Base-by-base conservation (phyloP, 2,797 vertebrate genomes). In the Parauchenoglanis punctatus region DNA sequence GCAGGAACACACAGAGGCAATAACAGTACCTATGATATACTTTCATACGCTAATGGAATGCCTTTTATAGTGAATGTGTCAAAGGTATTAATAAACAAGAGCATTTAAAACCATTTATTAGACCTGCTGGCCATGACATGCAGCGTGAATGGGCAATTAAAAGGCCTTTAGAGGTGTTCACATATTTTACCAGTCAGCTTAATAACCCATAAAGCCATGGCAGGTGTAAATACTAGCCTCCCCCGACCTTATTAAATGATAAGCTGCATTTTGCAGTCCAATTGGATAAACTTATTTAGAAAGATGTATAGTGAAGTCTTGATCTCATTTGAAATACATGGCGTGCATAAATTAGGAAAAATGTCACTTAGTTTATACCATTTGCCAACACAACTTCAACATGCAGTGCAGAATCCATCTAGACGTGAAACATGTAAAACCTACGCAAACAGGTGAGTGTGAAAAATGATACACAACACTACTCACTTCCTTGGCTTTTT, bases 401-500 rank as follows among this genome's bases (percentile, higher is more conserved):
- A 58, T 49, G 25, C 13, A 80, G 7, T 56, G 52, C 2, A 58
- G 49, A 54, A 54, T 52, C 72, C 6, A 28, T 56, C 13, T 18
- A 89, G 83, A 25, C 25, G 86, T 90, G 89, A 84, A 89, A 87
- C 70, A 81, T 85, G 61, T 4, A 63, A 35, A 59, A 88, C 90
- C 85, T 80, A 31, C 91, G 15, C 15, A 77, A 56, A 91, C 90
- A 73, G 58, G 15, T 68, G 85, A 49, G 28, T 54, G 28, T 78
- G 15, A 35, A 85, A 86, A 54, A 54, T 17, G 35, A 8, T 12
- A 17, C 10, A 67, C 6, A 18, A 54, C 18, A 63, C 15, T 58
- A 86, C 97, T 96, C 90, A 99, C 98, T 93, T 97, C 17, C 90
- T 96, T 72, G 93, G 91, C 84, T 94, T 96, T 81, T 93, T 93